Evolutionary conservation across 2,888 invertebrate genomes (phyloP), one percentile per base, ranked within the genome.

Genomic region (Ophion ventricosus): DNA sequence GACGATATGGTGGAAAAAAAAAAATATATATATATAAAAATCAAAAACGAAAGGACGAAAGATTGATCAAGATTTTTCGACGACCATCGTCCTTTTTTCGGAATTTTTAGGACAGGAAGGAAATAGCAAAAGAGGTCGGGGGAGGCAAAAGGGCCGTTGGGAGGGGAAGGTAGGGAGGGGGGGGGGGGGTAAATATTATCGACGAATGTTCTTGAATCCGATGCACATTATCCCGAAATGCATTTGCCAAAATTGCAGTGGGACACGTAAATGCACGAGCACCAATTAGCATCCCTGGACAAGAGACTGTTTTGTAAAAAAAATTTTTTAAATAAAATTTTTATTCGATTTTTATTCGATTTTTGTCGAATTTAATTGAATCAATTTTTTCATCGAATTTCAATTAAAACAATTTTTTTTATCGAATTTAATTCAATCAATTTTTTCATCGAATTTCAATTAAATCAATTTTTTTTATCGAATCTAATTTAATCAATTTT

Each of bases 211-310:
- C 73, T 61, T 76, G 73, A 67, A 81, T 85, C 85, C 85, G 82
- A 85, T 82, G 82, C 87, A 86, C 80, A 79, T 85, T 83, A 83
- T 82, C 86, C 84, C 84, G 73, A 80, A 87, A 82, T 79, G 88
- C 87, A 85, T 80, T 66, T 59, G 83, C 86, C n/a, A n/a, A 85
- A 59, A 87, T 74, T 78, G 69, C 81, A 87, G 75, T 69, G 77
- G 29, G 69, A 82, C 82, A 86, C 83, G 80, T 61, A 35, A 69
- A 69, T 85, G 85, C 87, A 87, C 86, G 84, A 85, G 81, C 86
- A 87, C 84, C 73, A 40, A 70, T 23, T 61, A 67, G 67, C 77
- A 70, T 70, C 63, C 73, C 67, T 56, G 14, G 66, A 72, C 20
- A 29, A 29, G 54, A 40, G 8, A 23, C 25, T 29, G 54, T 29